Evolutionary conservation across 2,113 vertebrate genomes (phyloP).

Genomic region (Gallinago jamesoni): DNA sequence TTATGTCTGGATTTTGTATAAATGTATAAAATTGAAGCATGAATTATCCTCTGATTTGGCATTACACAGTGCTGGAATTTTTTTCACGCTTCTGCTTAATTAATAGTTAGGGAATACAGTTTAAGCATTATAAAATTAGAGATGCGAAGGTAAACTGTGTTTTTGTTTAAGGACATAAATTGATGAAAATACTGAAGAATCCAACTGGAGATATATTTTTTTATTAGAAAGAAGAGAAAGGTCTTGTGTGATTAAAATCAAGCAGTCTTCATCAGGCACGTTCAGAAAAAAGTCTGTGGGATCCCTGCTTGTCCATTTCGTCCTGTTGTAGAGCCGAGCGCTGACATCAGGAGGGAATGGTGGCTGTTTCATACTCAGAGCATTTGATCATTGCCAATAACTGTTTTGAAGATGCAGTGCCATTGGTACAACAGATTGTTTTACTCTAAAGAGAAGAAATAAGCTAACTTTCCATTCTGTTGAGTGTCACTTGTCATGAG

Average conservation of each 20-base stretch:
- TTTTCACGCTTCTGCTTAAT: neutral
- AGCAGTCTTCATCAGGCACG: neutral
- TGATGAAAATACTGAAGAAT: neutral
- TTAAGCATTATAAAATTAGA: neutral
- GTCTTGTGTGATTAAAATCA: neutral
- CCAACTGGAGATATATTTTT: neutral
- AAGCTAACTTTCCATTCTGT: neutral
- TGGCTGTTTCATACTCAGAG: neutral
- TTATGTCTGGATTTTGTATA: neutral
- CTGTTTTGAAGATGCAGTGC: neutral
- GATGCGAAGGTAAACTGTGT: neutral
- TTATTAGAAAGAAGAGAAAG: neutral
- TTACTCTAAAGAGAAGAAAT: neutral
- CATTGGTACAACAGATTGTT: neutral
- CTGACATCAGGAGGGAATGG: neutral
- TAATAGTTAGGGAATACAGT: neutral
- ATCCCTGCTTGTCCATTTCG: neutral
- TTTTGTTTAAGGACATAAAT: neutral
- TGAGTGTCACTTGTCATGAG: neutral
- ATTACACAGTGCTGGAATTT: neutral
- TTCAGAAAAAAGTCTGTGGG: neutral
- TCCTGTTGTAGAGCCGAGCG: neutral
- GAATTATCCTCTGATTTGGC: neutral
- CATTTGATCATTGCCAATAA: neutral
- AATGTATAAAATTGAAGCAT: neutral